Conservation (phyloP, 2,113 vertebrate genomes). For the Neogale vison region DNA sequence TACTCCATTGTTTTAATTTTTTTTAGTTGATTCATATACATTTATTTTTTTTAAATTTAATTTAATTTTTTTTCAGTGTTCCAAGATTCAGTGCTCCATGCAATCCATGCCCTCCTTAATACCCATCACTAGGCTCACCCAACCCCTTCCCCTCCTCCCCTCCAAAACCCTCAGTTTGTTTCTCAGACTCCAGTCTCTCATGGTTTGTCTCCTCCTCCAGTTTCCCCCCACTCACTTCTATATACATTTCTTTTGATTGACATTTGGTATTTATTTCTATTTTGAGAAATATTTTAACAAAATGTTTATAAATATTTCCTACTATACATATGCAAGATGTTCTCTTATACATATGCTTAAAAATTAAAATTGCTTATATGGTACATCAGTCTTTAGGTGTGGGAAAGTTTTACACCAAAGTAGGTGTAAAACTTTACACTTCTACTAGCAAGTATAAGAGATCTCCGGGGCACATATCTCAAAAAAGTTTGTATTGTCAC, state of each 20-base stretch:
- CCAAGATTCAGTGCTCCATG: too few relatives aligned
- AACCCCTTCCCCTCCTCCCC: too few relatives aligned
- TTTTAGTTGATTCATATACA: too few relatives aligned
- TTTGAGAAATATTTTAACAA: neutral
- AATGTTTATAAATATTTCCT: neutral
- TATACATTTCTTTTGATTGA: neutral
- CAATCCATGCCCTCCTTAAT: too few relatives aligned
- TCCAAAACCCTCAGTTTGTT: too few relatives aligned
- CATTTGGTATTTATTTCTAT: neutral
- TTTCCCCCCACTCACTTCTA: neutral
- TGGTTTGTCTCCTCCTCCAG: too few relatives aligned
- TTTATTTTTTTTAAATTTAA: too few relatives aligned
- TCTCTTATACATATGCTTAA: neutral
- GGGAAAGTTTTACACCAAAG: neutral
- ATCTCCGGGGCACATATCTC: neutral
- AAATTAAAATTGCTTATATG: neutral
- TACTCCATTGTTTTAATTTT: neutral
- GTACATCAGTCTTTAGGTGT: neutral
- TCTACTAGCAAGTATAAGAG: neutral
- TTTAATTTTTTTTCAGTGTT: too few relatives aligned
- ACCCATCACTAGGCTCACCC: too few relatives aligned
- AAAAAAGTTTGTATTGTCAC: neutral
- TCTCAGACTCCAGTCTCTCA: too few relatives aligned
- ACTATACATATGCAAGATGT: neutral
- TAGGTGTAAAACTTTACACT: neutral